Evolutionary conservation across 2,113 vertebrate genomes (phyloP).

Genomic region (Corythornis cristatus): DNA sequence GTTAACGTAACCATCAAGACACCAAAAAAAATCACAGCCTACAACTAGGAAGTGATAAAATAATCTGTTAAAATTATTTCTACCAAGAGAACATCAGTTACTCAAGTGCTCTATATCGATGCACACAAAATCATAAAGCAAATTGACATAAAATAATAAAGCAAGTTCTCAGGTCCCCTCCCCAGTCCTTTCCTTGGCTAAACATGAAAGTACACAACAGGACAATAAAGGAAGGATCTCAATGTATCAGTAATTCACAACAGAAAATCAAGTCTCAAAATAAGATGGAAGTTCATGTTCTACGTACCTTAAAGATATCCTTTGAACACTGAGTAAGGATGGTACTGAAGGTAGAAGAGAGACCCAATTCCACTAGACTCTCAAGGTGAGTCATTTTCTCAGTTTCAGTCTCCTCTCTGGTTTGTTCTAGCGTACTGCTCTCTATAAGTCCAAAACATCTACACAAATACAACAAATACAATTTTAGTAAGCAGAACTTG

Average conservation of each 20-base stretch:
- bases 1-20: not conserved
- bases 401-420: constrained; percentile 95
- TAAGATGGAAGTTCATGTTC: not conserved
- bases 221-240: not conserved
- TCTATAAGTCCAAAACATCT: constrained; percentile 99
- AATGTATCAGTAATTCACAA: not conserved
- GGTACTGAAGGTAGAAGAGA: constrained; percentile 98
- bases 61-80: not conserved
- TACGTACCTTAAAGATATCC: constrained; percentile 94
- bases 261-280: not conserved
- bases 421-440: constrained; percentile 97
- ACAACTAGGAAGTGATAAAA: not conserved
- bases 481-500: not conserved
- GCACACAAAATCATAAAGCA: not conserved
- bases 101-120: not conserved
- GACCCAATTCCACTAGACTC: constrained; percentile 94
- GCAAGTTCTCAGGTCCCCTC: not conserved
- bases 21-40: not conserved
- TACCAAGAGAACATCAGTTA: not conserved
- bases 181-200: not conserved
- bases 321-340: constrained; percentile 97
- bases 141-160: not conserved
- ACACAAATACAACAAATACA: not conserved
- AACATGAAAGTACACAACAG: not conserved
- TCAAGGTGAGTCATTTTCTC: constrained; percentile 99